phyloP scores from a whole-genome alignment of 2,888 invertebrate genomes.

The Ophion ventricosus region DNA sequence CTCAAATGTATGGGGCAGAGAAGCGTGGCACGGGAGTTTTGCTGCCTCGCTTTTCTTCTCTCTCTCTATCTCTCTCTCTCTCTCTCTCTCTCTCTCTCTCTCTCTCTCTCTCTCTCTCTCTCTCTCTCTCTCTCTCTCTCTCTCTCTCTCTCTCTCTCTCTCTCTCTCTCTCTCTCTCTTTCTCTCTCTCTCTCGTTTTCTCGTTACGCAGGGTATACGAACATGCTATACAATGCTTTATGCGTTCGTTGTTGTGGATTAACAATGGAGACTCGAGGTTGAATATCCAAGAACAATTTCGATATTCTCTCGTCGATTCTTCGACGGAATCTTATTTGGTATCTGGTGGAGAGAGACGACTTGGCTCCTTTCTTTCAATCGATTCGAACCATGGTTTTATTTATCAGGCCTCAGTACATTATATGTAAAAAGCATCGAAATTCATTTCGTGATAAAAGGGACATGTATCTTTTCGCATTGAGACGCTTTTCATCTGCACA shows the following conservation, averaged over 20 bases:
- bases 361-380: neutral
- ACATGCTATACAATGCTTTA: constrained; percentile 22
- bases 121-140: neutral
- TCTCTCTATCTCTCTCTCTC: no score
- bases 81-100: neutral
- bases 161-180: neutral
- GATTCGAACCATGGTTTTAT: neutral
- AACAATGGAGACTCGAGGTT: constrained; percentile 50
- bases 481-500: no score
- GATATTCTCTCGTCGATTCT: constrained; percentile 12
- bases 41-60: neutral
- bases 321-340: neutral
- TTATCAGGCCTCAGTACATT: neutral
- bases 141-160: neutral
- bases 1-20: constrained; percentile 6
- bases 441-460: neutral
- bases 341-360: neutral
- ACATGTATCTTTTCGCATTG: no score
- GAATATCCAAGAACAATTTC: constrained; percentile 42
- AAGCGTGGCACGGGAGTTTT: constrained; percentile 25
- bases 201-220: neutral
- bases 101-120: neutral
- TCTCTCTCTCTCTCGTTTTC: neutral
- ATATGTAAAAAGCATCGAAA: neutral
- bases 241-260: constrained; percentile 40